A percentile compares a stretch with the other conserved stretches of the same genome.
phyloP scores from a whole-genome alignment of 2,113 vertebrate genomes.

The Butastur rufipennis region DNA sequence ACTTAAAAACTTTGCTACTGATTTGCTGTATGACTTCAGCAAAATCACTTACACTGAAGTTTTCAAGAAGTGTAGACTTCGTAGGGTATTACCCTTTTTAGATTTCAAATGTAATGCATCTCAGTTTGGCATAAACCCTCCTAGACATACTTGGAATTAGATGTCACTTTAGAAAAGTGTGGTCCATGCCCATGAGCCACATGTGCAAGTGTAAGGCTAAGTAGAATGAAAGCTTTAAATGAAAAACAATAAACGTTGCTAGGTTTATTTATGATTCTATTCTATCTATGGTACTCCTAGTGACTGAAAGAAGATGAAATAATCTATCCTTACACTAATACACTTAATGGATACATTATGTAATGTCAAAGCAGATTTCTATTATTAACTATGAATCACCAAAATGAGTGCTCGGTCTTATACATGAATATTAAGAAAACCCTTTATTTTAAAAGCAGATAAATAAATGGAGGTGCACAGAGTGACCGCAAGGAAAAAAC shows the following conservation, averaged over 20 bases:
- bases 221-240: not conserved
- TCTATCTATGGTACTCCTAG: not conserved
- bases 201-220: not conserved
- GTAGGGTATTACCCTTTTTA: not conserved
- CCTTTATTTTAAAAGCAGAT: not conserved
- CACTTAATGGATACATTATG: not conserved
- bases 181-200: not conserved
- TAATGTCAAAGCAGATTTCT: not conserved
- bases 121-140: not conserved
- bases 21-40: not conserved
- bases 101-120: not conserved
- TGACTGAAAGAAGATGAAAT: not conserved
- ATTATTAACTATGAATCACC: not conserved
- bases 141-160: not conserved
- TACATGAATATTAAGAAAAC: not conserved
- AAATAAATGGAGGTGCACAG: not conserved
- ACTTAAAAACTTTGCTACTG: not conserved
- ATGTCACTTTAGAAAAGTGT: not conserved
- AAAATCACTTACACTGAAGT: not conserved
- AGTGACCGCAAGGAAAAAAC: not conserved
- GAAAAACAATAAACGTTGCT: not conserved
- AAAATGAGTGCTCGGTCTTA: not conserved
- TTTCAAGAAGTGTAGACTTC: not conserved
- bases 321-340: not conserved
- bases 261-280: not conserved